phyloP scores from a whole-genome alignment of 2,888 invertebrate species.

The Luperina nickerlii region DNA sequence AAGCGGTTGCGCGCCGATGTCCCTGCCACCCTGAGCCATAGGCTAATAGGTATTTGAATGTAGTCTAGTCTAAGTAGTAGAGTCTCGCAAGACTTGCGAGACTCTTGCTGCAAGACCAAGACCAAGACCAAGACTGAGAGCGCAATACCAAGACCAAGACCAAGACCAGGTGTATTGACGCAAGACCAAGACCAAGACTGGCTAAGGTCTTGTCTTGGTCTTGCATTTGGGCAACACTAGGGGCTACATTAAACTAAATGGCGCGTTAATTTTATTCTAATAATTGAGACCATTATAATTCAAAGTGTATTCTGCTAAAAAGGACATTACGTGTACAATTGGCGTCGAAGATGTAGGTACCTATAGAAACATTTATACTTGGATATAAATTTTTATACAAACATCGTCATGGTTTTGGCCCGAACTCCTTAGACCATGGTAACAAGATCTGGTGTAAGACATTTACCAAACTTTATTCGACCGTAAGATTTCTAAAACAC shows the following conservation, averaged over 20 bases:
- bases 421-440: not conserved
- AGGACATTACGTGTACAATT: not conserved
- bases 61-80: too few species aligned
- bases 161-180: too few species aligned
- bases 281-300: constrained; percentile 35
- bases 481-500: not conserved
- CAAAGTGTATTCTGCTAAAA: constrained; percentile 6
- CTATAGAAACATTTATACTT: not conserved
- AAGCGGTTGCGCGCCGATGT: too few species aligned
- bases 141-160: too few species aligned
- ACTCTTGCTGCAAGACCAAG: too few species aligned
- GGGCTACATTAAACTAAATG: constrained; percentile 29
- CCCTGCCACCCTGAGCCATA: too few species aligned
- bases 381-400: not conserved
- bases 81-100: too few species aligned
- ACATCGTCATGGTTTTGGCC: not conserved
- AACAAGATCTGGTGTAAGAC: not conserved
- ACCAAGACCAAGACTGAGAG: too few species aligned
- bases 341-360: not conserved
- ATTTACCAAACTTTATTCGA: not conserved
- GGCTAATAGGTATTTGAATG: too few species aligned
- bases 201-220: too few species aligned
- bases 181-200: too few species aligned
- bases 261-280: constrained; percentile 29
- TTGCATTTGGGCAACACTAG: too few species aligned